Percentiles rank a stretch among this genome's conserved stretches.
Evolutionary conservation across 2,113 vertebrate species (phyloP).

Genomic region (Lates calcarifer): DNA sequence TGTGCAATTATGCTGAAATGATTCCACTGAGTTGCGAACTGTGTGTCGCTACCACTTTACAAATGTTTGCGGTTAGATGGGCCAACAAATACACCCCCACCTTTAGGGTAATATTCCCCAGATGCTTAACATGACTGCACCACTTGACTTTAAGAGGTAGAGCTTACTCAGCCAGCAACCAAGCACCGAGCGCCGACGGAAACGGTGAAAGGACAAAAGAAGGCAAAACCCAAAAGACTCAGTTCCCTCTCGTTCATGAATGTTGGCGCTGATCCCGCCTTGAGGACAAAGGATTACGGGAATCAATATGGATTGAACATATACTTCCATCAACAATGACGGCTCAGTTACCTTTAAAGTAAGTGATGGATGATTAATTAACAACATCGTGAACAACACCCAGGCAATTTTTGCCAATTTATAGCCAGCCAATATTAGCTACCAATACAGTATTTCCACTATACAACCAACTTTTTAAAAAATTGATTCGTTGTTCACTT

Average conservation of each 20-base stretch:
- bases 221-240: background rate
- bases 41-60: background rate
- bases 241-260: background rate
- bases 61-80: background rate
- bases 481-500: background rate
- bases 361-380: background rate
- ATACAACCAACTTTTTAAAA: background rate
- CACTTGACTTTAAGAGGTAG: background rate
- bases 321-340: background rate
- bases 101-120: background rate
- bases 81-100: conserved; percentile 9
- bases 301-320: background rate
- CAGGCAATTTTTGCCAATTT: background rate
- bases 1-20: background rate
- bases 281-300: background rate
- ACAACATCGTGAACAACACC: background rate
- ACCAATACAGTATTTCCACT: background rate
- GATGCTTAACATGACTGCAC: conserved; percentile 4
- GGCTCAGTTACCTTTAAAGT: background rate
- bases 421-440: background rate
- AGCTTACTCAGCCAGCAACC: conserved; percentile 32
- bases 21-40: background rate
- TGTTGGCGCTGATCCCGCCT: background rate
- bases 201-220: conserved; percentile 22
- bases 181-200: conserved; percentile 26